Base-by-base conservation (phyloP, 2,113 vertebrate genomes). In the Corythoichthys haematopterus region DNA sequence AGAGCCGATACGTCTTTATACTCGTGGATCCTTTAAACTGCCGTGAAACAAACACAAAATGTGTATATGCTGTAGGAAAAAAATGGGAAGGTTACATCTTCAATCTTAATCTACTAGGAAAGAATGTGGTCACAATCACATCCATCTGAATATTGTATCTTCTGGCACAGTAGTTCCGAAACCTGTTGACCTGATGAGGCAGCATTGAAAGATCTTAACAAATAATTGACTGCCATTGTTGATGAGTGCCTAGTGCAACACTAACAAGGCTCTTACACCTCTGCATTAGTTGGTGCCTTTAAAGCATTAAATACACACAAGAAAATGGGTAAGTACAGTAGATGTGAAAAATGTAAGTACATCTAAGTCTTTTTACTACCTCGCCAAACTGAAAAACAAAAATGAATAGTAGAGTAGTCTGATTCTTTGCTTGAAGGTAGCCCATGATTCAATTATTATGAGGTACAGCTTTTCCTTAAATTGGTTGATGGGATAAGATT, bases 141-240 rank as follows among this genome's bases (percentile, higher is more conserved):
- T 20, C 52, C 52, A 55, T 55, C 52, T 33, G 11, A 14, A 56
- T 35, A 56, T 4, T 40, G 38, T 4, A 40, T 56, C 53, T 56
- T 13, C 12, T 56, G 28, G 12, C 28, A 4, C 53, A 2, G 52
- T n/a, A 55, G 52, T 28, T 9, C 20, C 35, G 28, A 35, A 56
- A 56, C 4, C 10, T 6, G 28, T 56, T 35, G 11, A 10, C 12
- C 33, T 2, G 33, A 14, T 56, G 53, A 56, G 35, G 53, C 53
- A 2, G 53, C 10, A 56, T 35, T 35, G 28, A 56, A 56, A 56
- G 53, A 56, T 14, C 28, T 35, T 14, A 56, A 64, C 73, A 75
- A 64, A 52, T 74, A 76, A 89, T 86, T 81, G 83, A 86, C 85
- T 59, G 55, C 14, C 51, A 43, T 1, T 46, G 63, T 65, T 37